phyloP scores from a whole-genome alignment of 2,797 vertebrate species.

The Brachyrhaphis roseni region DNA sequence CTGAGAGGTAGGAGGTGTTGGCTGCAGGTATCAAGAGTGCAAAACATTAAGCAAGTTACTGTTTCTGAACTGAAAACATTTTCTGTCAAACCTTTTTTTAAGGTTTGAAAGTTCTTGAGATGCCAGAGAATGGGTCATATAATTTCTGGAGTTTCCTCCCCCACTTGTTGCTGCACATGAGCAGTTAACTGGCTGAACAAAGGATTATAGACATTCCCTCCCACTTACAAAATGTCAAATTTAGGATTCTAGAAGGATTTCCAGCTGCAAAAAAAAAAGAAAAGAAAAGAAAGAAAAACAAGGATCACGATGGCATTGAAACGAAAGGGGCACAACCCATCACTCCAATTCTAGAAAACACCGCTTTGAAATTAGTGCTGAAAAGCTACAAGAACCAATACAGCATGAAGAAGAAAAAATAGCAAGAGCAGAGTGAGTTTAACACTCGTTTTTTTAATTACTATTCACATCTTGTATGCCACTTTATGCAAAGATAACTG shows the following conservation, averaged over 20 bases:
- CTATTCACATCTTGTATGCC: not conserved
- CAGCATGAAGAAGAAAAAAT: not conserved
- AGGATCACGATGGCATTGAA: not conserved
- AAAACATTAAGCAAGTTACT: not conserved
- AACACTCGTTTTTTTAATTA: not conserved
- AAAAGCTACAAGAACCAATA: not conserved
- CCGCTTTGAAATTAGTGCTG: not conserved
- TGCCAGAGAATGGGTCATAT: not conserved
- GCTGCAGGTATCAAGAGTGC: not conserved
- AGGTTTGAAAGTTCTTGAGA: not conserved
- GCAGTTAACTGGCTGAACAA: not conserved
- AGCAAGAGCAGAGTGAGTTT: not conserved
- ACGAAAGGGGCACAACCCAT: not conserved
- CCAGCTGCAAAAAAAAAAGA: not conserved
- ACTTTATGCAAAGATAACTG: not conserved
- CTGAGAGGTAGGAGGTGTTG: not conserved
- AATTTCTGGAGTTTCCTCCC: not conserved
- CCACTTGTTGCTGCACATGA: not conserved
- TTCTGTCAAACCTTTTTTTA: not conserved
- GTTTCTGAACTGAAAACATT: not conserved
- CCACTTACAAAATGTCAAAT: not conserved
- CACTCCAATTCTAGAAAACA: not conserved
- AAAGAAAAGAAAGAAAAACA: not conserved
- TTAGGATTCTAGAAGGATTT: not conserved
- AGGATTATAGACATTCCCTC: not conserved